Percentiles rank a stretch among this genome's conserved stretches.
Evolutionary conservation across 2,888 invertebrate genomes (phyloP).

Genomic region (Scotopteryx bipunctaria): DNA sequence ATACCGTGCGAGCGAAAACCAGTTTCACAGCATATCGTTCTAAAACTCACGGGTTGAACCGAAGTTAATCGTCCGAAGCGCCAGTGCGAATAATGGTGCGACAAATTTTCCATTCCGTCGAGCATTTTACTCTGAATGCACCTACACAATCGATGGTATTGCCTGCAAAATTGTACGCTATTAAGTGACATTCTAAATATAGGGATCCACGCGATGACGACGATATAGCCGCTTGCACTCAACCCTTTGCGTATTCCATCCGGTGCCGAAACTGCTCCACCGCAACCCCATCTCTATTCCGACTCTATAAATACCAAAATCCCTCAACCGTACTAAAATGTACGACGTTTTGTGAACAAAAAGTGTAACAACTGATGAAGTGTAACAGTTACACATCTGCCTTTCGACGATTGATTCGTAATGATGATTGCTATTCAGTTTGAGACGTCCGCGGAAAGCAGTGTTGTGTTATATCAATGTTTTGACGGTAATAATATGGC

Average conservation of each 20-base stretch:
- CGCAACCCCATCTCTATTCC: conserved; percentile 39
- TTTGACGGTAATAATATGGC: conserved; percentile 68
- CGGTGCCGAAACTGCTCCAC: conserved; percentile 33
- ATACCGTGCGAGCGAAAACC: conserved; percentile 40
- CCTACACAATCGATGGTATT: conserved; percentile 76
- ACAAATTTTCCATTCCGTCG: conserved; percentile 80
- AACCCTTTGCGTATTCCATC: conserved; percentile 60
- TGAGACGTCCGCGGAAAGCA: conserved; percentile 63
- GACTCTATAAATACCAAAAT: conserved; percentile 34
- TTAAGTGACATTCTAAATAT: conserved; percentile 81
- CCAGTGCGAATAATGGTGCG: conserved; percentile 77
- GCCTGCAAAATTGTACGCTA: conserved; percentile 77
- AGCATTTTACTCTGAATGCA: conserved; percentile 80
- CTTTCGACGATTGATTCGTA: conserved; percentile 40
- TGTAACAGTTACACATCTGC: conserved; percentile 70
- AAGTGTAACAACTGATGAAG: conserved; percentile 70
- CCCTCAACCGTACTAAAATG: neutral
- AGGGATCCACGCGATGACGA: conserved; percentile 67
- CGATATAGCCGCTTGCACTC: conserved; percentile 59
- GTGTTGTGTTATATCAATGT: conserved; percentile 60
- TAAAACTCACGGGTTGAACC: conserved; percentile 61
- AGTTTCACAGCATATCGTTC: conserved; percentile 46
- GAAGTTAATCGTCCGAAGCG: conserved; percentile 77
- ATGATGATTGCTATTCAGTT: conserved; percentile 62
- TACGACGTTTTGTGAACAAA: conserved; percentile 36